Percentiles rank a stretch among this genome's conserved stretches.
Evolutionary conservation across 2,797 vertebrate species (phyloP).

Genomic region (Echeneis naucrates): DNA sequence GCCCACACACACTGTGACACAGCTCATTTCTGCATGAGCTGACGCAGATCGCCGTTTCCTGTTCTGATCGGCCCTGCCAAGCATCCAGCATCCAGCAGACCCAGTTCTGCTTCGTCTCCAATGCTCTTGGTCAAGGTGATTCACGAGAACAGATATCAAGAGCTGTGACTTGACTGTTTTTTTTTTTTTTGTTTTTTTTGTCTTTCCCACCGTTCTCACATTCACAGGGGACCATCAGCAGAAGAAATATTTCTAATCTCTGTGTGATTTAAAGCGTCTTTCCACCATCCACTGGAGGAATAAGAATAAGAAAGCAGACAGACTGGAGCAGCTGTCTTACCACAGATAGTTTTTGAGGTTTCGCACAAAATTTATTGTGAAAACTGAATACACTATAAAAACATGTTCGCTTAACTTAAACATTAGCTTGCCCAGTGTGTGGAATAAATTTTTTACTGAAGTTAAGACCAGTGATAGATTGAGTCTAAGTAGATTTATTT

Average conservation of each 20-base stretch:
- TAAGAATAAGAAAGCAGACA: slow-evolving; percentile 8
- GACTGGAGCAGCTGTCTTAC: no score
- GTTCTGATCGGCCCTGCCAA: slow-evolving; percentile 15
- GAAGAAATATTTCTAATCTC: neutral
- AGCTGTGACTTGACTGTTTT: slow-evolving; percentile 25
- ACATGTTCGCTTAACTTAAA: no score
- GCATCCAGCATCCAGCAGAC: slow-evolving; percentile 26
- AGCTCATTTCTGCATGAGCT: slow-evolving; percentile 20
- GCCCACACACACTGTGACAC: neutral
- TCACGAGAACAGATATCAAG: slow-evolving; percentile 22
- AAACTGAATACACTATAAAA: no score
- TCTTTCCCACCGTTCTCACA: slow-evolving; percentile 25
- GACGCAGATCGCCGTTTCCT: slow-evolving; percentile 25
- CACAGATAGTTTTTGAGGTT: no score
- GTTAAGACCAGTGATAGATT: no score
- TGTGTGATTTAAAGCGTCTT: slow-evolving; percentile 14
- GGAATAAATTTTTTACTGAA: no score
- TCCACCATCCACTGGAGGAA: slow-evolving; percentile 29
- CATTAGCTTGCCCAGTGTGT: no score
- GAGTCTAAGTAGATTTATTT: no score
- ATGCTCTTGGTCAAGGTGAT: slow-evolving; percentile 20
- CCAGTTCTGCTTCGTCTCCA: slow-evolving; percentile 2
- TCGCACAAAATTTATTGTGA: no score
- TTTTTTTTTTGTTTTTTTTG: slow-evolving; percentile 15
- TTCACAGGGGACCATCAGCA: slow-evolving; percentile 11